These are phyloP conservation scores for Mechanitis messenoides DNA, from an alignment of 2,888 invertebrate genomes.

Conservation along the genomic window DNA sequence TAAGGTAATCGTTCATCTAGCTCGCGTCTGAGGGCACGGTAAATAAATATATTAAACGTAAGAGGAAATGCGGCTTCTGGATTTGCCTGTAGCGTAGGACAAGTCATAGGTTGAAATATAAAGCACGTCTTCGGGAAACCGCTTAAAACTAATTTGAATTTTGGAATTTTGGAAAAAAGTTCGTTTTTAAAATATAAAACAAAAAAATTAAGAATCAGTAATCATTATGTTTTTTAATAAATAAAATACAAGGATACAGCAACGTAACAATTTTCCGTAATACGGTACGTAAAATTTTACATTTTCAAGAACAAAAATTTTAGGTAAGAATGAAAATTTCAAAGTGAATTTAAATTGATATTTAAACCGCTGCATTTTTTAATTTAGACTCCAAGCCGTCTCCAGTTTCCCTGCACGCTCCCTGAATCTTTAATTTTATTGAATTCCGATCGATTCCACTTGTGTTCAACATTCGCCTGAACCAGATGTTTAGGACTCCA, in stretches of 20 bases:
- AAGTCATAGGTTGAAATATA: slow-evolving; percentile 27
- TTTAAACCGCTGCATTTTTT: slow-evolving; percentile 50
- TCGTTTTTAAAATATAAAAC: too few species aligned
- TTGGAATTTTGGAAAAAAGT: too few species aligned
- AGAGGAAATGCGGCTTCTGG: slow-evolving; percentile 52
- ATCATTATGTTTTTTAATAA: too few species aligned
- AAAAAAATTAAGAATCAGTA: too few species aligned
- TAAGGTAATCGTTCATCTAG: slow-evolving; percentile 18
- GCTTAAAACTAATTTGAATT: too few species aligned
- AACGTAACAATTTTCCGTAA: too few species aligned
- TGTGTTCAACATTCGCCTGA: slow-evolving; percentile 29
- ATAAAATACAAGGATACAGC: too few species aligned
- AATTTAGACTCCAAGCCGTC: slow-evolving; percentile 32
- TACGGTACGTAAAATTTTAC: too few species aligned
- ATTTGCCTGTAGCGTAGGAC: slow-evolving; percentile 32
- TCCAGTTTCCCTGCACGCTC: slow-evolving; percentile 50
- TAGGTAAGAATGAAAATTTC: background rate
- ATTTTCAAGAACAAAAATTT: too few species aligned
- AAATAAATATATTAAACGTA: slow-evolving; percentile 70
- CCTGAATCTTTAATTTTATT: slow-evolving; percentile 66
- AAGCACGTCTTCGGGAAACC: too few species aligned
- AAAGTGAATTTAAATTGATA: background rate
- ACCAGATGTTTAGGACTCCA: slow-evolving; percentile 31
- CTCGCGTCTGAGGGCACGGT: slow-evolving; percentile 33
- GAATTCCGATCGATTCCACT: slow-evolving; percentile 58